Evolutionary conservation across 2,797 vertebrate genomes (phyloP).

Genomic region (Lagodon rhomboides): DNA sequence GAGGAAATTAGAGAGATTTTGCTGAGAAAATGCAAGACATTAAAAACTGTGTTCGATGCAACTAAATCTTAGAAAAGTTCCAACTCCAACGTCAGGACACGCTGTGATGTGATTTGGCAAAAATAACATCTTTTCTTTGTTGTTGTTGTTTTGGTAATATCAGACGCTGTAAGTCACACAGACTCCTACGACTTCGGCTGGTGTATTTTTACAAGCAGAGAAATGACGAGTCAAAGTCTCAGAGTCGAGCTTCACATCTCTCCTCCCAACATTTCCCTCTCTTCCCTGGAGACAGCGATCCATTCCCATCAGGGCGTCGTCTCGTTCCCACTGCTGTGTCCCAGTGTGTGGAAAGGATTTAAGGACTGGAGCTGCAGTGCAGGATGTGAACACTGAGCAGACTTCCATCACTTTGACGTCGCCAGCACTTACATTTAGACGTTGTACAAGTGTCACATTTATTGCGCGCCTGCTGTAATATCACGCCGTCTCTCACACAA

Average conservation of each 20-base stretch:
- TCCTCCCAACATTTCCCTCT: constrained; percentile 11
- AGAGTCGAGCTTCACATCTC: background rate
- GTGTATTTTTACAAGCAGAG: background rate
- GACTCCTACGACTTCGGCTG: background rate
- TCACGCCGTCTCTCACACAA: background rate
- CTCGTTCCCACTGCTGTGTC: constrained; percentile 2
- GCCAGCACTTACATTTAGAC: background rate
- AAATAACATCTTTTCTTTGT: background rate
- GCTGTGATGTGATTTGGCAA: no score
- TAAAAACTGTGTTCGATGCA: no score
- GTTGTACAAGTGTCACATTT: constrained; percentile 3
- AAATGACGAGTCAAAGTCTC: constrained; percentile 7
- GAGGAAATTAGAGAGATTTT: no score
- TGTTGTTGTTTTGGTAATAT: background rate
- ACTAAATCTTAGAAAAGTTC: background rate
- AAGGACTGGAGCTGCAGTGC: background rate
- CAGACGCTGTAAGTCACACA: background rate
- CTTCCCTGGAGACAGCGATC: constrained; percentile 25
- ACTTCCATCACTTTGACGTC: constrained; percentile 24
- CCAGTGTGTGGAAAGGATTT: constrained; percentile 32
- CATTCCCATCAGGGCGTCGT: constrained; percentile 21
- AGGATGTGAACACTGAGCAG: constrained; percentile 26
- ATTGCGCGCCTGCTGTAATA: background rate
- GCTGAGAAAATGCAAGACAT: no score
- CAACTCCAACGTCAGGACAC: background rate